Evolutionary conservation across 1,140 invertebrate species (phyloP).

Genomic region (Diprion similis): DNA sequence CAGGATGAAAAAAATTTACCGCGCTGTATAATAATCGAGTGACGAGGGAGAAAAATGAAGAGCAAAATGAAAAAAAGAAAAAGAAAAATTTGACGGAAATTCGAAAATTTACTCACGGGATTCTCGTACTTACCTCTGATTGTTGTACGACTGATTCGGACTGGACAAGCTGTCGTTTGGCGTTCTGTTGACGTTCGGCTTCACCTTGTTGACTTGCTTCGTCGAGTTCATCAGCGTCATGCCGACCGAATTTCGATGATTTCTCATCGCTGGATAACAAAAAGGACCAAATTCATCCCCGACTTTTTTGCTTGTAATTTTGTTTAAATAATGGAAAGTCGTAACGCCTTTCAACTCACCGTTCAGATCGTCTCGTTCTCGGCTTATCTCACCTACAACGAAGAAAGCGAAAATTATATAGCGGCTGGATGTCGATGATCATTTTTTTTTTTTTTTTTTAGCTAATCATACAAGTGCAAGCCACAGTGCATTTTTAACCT

Average conservation of each 20-base stretch:
- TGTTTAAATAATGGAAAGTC: background rate
- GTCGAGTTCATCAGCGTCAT: conserved; percentile 68
- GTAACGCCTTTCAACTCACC: conserved; percentile 54
- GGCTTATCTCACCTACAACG: conserved; percentile 68
- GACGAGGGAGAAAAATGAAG: too few species aligned
- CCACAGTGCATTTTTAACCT: too few species aligned
- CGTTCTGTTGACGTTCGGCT: conserved; percentile 80
- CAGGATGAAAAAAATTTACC: too few species aligned
- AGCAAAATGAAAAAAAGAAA: too few species aligned
- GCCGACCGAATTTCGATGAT: conserved; percentile 74
- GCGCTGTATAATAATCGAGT: too few species aligned
- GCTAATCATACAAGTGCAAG: too few species aligned
- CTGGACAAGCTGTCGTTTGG: conserved; percentile 66
- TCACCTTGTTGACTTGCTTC: conserved; percentile 87
- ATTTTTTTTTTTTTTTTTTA: too few species aligned
- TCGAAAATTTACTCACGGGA: background rate
- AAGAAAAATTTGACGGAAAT: background rate
- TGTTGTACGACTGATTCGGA: conserved; percentile 60
- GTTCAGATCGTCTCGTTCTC: conserved; percentile 65
- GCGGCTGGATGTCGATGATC: too few species aligned
- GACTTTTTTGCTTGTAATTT: background rate
- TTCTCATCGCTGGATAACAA: conserved; percentile 62
- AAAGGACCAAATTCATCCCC: conserved; percentile 9
- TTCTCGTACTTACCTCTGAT: conserved; percentile 50
- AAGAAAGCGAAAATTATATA: conserved; percentile 28